Evolutionary conservation across 1,140 invertebrate species (phyloP), one percentile per base, ranked within the genome.

Genomic region (Campoletis sonorensis): DNA sequence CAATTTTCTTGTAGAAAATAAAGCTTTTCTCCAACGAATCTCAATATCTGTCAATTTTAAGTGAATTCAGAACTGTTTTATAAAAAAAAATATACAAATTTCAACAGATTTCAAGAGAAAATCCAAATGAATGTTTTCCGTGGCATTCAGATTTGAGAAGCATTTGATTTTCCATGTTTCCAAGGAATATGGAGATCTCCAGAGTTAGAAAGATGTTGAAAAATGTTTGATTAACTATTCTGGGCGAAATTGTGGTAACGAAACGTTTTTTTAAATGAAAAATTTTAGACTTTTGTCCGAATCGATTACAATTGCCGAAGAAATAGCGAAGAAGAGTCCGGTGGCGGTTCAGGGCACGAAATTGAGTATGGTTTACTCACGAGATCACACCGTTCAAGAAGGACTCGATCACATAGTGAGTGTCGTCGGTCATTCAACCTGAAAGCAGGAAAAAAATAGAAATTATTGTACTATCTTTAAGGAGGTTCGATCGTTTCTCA

Each of bases 271-370:
- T 54, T 1, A n/a, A 0, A n/a, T 54, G 51, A n/a, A 7, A 27
- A 67, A 81, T 51, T 26, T 75, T 84, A 95, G 95, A 77, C 90
- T 97, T 91, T 86, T 99, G 13, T 91, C 94, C 49, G 94, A 93
- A 78, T 96, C 96, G 0, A 77, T 98, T 1, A 93, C 95, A 37
- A 79, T 97, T 77, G 98, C 98, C 30, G 93, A 94, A 85, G 84
- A 92, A 58, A 99, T 99, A 84, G 97, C 98, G 16, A 88, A 87
- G n/a, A 98, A 98, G 92, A 98, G 97, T 93, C 98, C 98, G 11
- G 95, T 99, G 33, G 98, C 98, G 3, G 95, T 99, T 16, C 98
- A 99, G 92, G 95, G 95, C 11, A 96, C 97, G 0, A 99, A 99
- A 90, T 90, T 94, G 75, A 96, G 93, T 85, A 84, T 99, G 15